Conservation (phyloP, 2,113 vertebrate genomes). For the Rhinoderma darwinii region DNA sequence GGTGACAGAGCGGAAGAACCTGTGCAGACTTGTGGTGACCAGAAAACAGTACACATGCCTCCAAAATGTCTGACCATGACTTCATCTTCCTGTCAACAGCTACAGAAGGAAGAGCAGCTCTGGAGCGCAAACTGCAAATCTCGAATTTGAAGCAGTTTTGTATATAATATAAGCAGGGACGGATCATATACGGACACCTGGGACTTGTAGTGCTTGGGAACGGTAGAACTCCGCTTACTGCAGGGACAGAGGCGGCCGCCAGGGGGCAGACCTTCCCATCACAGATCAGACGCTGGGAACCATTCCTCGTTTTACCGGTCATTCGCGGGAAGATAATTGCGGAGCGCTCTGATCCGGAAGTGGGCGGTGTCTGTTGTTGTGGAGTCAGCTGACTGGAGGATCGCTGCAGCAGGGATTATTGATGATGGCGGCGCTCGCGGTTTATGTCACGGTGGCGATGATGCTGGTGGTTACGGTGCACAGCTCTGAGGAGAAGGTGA, state of each 20-base stretch:
- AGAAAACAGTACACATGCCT: no score
- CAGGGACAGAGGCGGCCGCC: background rate
- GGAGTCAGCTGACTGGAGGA: background rate
- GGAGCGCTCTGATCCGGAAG: constrained; percentile 14
- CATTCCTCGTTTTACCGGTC: no score
- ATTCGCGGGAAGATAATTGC: background rate
- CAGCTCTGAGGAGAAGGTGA: constrained; percentile 8
- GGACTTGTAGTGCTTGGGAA: no score
- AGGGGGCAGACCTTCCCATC: background rate
- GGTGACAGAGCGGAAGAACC: no score
- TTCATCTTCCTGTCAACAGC: no score
- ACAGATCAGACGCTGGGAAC: constrained; percentile 16
- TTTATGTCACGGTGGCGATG: background rate
- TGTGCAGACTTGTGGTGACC: no score
- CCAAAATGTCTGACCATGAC: no score
- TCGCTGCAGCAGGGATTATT: background rate
- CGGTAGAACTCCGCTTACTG: background rate
- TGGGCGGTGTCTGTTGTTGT: background rate
- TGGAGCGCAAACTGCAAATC: no score
- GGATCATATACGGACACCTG: no score
- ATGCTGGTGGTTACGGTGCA: background rate
- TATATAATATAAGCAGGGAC: no score
- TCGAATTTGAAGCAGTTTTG: no score
- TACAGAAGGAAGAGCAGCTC: no score
- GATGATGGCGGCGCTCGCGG: background rate